Evolutionary conservation across 2,113 vertebrate genomes (phyloP), one percentile per base, ranked within the genome.

Genomic region (Toxotes jaculatrix): DNA sequence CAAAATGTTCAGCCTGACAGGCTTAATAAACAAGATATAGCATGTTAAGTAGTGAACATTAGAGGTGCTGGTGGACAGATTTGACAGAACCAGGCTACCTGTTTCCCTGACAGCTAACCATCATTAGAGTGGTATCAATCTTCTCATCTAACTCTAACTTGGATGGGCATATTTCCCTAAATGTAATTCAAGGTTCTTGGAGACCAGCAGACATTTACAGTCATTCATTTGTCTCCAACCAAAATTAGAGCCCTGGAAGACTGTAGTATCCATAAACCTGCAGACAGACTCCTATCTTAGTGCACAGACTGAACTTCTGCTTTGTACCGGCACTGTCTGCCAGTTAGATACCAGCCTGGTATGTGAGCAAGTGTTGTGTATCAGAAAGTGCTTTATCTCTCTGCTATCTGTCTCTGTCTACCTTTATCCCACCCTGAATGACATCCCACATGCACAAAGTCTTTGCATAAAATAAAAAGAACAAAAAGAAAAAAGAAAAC

Each of bases 281-380:
- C 51, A 59, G 32, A 71, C 47, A 47, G 32, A 34, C 16, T 38
- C 8, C 0, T 23, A 32, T 47, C 17, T 68, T 9, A 2, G 1
- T 47, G n/a, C 55, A 9, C 45, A 21, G 31, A 80, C 16, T 17
- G 7, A 64, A 47, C 14, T 31, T 47, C 51, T 19, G 4, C n/a
- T 43, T 55, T 55, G 9, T 17, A 51, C 2, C 47, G 19, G 51
- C 21, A 21, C 19, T 53, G 17, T 70, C 36, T 36, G 7, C 19
- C 12, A 3, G 21, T 9, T 23, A 17, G 38, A 80, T 40, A 38
- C 19, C 38, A 27, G 68, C 5, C 36, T 72, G 73, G 71, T 81
- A 81, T 81, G 83, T 63, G 56, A 67, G 23, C 32, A 80, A 72
- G 34, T 21, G n/a, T n/a, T n/a, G n/a, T n/a, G n/a, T n/a, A n/a